Evolutionary conservation across 2,797 vertebrate species (phyloP).

Genomic region (Alfaro cultratus): DNA sequence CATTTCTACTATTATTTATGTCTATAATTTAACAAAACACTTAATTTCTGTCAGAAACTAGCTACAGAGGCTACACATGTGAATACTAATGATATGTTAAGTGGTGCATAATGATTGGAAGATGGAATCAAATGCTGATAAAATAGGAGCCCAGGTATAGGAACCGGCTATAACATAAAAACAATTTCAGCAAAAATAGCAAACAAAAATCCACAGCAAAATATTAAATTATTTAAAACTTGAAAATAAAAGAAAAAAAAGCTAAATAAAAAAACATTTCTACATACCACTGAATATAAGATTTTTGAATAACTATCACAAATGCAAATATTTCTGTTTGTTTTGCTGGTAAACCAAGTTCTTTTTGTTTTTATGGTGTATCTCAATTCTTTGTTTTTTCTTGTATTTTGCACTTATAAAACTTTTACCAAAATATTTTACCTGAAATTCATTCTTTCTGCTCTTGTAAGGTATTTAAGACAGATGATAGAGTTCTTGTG

Average conservation of each 20-base stretch:
- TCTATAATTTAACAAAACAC: not conserved
- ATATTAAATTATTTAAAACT: not conserved
- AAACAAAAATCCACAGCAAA: not conserved
- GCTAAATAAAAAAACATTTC: not conserved
- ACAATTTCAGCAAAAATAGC: not conserved
- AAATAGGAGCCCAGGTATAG: not conserved
- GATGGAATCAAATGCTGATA: not conserved
- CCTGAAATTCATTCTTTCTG: not conserved
- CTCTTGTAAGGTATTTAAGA: not conserved
- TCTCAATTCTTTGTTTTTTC: too few relatives aligned
- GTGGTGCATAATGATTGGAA: not conserved
- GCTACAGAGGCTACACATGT: not conserved
- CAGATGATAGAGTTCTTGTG: not conserved
- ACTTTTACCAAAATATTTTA: not conserved
- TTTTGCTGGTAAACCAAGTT: not conserved
- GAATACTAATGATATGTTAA: not conserved
- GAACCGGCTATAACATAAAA: not conserved
- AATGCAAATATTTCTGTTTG: not conserved
- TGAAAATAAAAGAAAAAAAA: not conserved
- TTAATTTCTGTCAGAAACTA: not conserved
- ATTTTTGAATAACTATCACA: not conserved
- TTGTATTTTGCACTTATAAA: not conserved
- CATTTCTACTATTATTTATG: not conserved
- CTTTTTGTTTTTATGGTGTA: too few relatives aligned
- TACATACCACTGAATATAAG: not conserved